Percentiles rank a stretch among this genome's conserved stretches.
These are phyloP conservation scores for Lordiphosa collinella DNA, from an alignment of 1,140 invertebrate species.

Conservation along the genomic window DNA sequence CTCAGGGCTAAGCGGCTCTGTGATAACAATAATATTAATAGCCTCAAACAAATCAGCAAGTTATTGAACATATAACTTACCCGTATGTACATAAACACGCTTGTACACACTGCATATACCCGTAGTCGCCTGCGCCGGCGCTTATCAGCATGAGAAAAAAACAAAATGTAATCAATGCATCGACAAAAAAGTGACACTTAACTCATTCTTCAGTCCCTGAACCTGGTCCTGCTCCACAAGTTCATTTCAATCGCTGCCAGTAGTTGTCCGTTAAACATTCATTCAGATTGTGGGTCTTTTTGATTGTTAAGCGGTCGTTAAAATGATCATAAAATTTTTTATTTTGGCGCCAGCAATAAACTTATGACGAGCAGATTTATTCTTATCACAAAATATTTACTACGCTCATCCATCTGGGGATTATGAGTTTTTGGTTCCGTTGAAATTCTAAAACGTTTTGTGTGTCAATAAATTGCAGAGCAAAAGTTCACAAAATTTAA, in stretches of 20 bases:
- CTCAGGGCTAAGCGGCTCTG: constrained; percentile 48
- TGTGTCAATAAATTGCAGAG: too few species aligned
- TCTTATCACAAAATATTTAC: too few species aligned
- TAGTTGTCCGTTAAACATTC: constrained; percentile 26
- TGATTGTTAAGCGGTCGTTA: constrained; percentile 48
- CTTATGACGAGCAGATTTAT: constrained; percentile 25
- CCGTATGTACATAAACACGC: not conserved
- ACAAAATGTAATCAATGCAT: constrained; percentile 16
- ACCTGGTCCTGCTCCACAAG: not conserved
- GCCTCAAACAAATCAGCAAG: constrained; percentile 39
- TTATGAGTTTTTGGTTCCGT: too few species aligned
- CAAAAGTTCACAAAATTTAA: too few species aligned
- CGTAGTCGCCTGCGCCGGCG: not conserved
- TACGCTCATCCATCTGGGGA: too few species aligned
- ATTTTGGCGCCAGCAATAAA: constrained; percentile 71
- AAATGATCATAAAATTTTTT: constrained; percentile 59
- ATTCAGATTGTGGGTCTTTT: not conserved
- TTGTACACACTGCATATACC: not conserved
- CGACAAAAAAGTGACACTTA: not conserved
- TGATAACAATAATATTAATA: constrained; percentile 32
- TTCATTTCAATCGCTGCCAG: constrained; percentile 17
- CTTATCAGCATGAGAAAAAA: constrained; percentile 54
- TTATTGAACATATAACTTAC: constrained; percentile 48
- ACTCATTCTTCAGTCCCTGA: constrained; percentile 1
- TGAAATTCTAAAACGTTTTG: too few species aligned